Evolutionary conservation across 2,797 vertebrate species (phyloP), one percentile per base, ranked within the genome.

Genomic region (Anguilla obscura): DNA sequence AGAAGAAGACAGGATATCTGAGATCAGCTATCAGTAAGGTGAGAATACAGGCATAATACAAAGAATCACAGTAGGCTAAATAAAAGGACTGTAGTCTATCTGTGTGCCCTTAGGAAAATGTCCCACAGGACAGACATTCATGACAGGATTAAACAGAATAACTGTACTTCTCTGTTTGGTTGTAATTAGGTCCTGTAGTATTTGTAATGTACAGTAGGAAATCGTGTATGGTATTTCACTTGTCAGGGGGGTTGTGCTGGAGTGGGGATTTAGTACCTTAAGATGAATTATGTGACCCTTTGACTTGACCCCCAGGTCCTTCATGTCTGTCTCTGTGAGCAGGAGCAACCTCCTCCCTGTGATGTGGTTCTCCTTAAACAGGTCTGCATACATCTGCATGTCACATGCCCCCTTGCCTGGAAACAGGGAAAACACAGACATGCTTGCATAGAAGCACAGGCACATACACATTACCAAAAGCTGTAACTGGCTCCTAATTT

Each of bases 251-350:
- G 27, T 27, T 66, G 40, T 85, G 14, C 86, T 86, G 86, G 87
- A 80, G 71, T 52, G 88, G 71, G 52, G 18, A 30, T 27, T 87
- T 50, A 91, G 91, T 94, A 97, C 99, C 98, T 99, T 99, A 10
- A 99, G 96, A 93, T 99, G 98, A 92, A 99, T 99, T 92, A 97
- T 97, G 89, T 99, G 99, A 85, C 99, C 99, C 94, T 97, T 99
- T 92, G 98, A 99, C 93, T 95, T 94, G 90, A 99, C 97, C 85
- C 98, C 99, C 96, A 99, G 98, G 91, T 99, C 98, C 89, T 97
- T 97, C 95, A 99, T 96, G 95, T 99, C 99, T 1, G 93, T 94
- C 84, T 99, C 98, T 45, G 97, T 96, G 84, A 99, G 95, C 91
- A 99, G 93, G 4, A 99, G 97, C 90, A 99, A 89, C 83, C 96